A percentile compares a stretch with the other conserved stretches of the same genome.
phyloP scores from a whole-genome alignment of 2,113 vertebrate species.

The Oncorhynchus kisutch region DNA sequence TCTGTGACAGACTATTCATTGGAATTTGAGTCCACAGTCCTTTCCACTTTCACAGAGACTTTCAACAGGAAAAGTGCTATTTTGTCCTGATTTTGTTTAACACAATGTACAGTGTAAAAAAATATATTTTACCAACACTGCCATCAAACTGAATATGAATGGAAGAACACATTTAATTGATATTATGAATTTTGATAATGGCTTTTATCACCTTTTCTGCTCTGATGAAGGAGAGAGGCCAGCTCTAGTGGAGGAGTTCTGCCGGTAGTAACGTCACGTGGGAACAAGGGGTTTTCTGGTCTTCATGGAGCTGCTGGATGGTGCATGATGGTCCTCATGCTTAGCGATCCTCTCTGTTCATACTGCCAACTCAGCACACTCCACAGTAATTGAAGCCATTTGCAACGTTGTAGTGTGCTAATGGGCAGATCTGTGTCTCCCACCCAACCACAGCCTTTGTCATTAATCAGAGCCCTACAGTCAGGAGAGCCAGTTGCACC shows the following conservation, averaged over 20 bases:
- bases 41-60: not conserved
- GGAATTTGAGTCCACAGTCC: not conserved
- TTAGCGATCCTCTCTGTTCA: constrained; percentile 31
- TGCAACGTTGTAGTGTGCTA: constrained; percentile 79
- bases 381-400: constrained; percentile 82
- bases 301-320: constrained; percentile 34
- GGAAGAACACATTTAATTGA: no score
- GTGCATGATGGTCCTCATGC: constrained; percentile 54
- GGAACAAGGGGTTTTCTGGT: not conserved
- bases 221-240: no score
- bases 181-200: no score
- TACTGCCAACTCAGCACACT: constrained; percentile 79
- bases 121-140: no score
- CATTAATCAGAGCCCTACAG: constrained; percentile 78
- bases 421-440: constrained; percentile 78
- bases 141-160: no score
- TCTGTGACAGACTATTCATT: not conserved
- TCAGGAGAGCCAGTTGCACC: constrained; percentile 66
- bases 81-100: no score
- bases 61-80: not conserved
- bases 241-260: no score
- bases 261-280: not conserved
- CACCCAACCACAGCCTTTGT: constrained; percentile 77
- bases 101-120: no score
- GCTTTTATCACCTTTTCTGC: no score